Evolutionary conservation across 2,888 invertebrate species (phyloP), one percentile per base, ranked within the genome.

Genomic region (Melanargia galathea): DNA sequence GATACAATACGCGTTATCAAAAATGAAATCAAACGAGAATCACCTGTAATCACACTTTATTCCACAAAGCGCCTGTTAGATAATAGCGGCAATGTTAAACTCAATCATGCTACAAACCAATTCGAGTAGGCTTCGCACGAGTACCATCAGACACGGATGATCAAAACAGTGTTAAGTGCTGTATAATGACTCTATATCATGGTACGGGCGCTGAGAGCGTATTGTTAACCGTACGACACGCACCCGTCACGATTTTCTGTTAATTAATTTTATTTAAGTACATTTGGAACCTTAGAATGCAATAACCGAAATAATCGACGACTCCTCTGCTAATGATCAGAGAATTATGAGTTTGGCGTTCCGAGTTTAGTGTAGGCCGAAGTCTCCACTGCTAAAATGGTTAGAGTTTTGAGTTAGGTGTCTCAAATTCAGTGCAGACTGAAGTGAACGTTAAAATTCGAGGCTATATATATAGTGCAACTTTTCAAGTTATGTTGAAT

Each of bases 91-190:
- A 58, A 56, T 55, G 58, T 61, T 63, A 38, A 52, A 64, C 60
- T 61, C 58, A 65, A 63, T 67, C 63, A 48, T 54, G 55, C 55
- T 54, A 61, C 52, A 59, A 64, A 55, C 61, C 61, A 48, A 49
- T 55, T 60, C 60, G 48, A 63, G 60, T 48, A 48, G 56, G 63
- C 55, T 63, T 61, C 55, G 58, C 59, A 56, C 43, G 56, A 65
- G 63, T 60, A 55, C 55, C 54, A 67, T 65, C 62, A 59, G 55
- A 59, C 65, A 63, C 58, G 55, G 55, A 74, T 72, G 73, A 78
- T 78, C 75, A 71, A 72, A 78, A 82, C 79, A 73, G 76, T 78
- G 79, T 79, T 80, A 81, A 83, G 83, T 78, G 75, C 65, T 71
- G 63, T 72, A 65, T 84, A 80, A 83, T 80, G 75, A 78, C 75